Percentiles rank a stretch among this genome's conserved stretches.
phyloP scores from a whole-genome alignment of 92 coral and sea anemone species.

The Plumapathes pennacea region DNA sequence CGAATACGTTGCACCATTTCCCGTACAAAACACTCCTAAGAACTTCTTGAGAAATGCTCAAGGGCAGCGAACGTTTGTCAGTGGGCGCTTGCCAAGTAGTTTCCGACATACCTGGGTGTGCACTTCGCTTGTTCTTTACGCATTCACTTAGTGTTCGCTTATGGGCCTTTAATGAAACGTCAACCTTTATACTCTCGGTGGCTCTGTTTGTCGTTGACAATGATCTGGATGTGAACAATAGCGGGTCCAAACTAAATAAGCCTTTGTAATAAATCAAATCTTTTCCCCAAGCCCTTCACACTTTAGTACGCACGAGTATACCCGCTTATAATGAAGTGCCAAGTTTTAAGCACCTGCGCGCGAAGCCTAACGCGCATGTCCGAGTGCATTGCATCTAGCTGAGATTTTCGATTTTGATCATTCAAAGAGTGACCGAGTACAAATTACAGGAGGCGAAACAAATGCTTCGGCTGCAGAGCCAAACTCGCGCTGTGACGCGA shows the following conservation, averaged over 20 bases:
- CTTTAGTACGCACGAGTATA: constrained; percentile 79
- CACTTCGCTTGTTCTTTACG: too few species aligned
- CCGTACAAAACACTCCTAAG: constrained; percentile 95
- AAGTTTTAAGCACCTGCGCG: constrained; percentile 78
- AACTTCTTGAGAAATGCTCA: constrained; percentile 94
- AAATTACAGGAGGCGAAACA: too few species aligned
- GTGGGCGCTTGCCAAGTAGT: constrained; percentile 26
- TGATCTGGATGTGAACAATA: constrained; percentile 88
- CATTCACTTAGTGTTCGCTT: constrained; percentile 58
- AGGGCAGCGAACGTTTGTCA: constrained; percentile 52
- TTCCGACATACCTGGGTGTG: constrained; percentile 15
- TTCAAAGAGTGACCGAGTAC: too few species aligned
- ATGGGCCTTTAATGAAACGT: constrained; percentile 72
- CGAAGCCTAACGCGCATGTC: constrained; percentile 61
- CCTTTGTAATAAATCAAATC: constrained; percentile 99
- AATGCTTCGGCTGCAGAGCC: too few species aligned
- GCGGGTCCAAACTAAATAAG: constrained; percentile 98
- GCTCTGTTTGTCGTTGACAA: constrained; percentile 86
- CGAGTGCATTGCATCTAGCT: constrained; percentile 53
- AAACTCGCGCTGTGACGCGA: too few species aligned
- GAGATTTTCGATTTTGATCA: constrained; percentile 56
- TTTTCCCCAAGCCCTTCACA: constrained; percentile 96
- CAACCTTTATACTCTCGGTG: constrained; percentile 69
- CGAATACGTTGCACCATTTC: constrained; percentile 99
- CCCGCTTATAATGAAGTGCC: constrained; percentile 81